Evolutionary conservation across 2,888 invertebrate species (phyloP).

Genomic region (Scaptomyza parva): DNA sequence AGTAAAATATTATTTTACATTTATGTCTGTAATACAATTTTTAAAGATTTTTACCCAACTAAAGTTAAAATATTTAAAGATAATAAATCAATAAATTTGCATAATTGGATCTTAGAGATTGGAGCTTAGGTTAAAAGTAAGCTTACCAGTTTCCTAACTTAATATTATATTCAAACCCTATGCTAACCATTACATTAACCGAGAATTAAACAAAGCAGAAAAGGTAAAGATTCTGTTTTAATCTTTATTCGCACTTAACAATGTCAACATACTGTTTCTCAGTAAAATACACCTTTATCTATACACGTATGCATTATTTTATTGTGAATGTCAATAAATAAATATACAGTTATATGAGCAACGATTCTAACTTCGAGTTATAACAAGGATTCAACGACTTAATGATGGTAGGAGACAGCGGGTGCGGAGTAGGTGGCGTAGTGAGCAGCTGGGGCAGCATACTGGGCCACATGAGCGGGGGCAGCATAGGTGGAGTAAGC

Average conservation of each 20-base stretch:
- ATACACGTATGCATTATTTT: slow-evolving; percentile 70
- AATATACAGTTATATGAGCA: slow-evolving; percentile 68
- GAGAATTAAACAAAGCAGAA: background rate
- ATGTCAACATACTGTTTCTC: background rate
- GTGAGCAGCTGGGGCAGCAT: slow-evolving; percentile 55
- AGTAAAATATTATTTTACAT: no score
- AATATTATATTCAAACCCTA: no score
- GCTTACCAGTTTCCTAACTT: no score
- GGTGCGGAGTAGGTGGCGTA: slow-evolving; percentile 56
- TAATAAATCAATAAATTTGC: no score
- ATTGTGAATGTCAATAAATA: slow-evolving; percentile 77
- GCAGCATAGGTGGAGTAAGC: slow-evolving; percentile 35
- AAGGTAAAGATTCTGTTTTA: background rate
- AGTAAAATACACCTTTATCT: slow-evolving; percentile 8
- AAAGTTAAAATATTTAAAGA: no score
- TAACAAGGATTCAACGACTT: slow-evolving; percentile 35
- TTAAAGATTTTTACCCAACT: no score
- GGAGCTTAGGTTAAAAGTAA: no score
- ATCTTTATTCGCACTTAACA: background rate
- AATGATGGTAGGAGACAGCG: slow-evolving; percentile 70
- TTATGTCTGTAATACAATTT: no score
- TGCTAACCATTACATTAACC: background rate
- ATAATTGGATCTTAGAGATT: no score
- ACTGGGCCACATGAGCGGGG: slow-evolving; percentile 50
- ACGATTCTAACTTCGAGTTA: slow-evolving; percentile 55